These are phyloP conservation scores for Varecia variegata DNA, from an alignment of 2,797 vertebrate species.

Conservation along the genomic window DNA sequence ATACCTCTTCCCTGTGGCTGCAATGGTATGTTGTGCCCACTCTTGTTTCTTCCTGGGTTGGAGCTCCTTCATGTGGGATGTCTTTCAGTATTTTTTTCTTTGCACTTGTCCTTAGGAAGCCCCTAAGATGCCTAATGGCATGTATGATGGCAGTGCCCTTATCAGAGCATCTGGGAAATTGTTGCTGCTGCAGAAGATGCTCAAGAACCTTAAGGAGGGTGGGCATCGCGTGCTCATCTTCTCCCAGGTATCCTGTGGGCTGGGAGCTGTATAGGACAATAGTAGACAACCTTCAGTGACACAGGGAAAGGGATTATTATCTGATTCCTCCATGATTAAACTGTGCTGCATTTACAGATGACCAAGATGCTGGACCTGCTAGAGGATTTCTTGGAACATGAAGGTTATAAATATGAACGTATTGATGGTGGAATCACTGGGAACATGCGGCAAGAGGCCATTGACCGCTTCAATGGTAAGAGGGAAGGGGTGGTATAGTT, in stretches of 20 bases:
- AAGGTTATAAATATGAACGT: conserved; percentile 98
- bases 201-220: conserved; percentile 95
- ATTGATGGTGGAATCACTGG: conserved; percentile 99
- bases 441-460: conserved; percentile 97
- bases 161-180: conserved; percentile 96
- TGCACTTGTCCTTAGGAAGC: conserved; percentile 89
- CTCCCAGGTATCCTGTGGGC: conserved; percentile 90
- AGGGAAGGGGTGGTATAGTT: background rate
- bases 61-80: background rate
- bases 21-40: conserved; percentile 87
- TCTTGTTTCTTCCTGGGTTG: background rate
- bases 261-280: no score
- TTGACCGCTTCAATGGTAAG: conserved; percentile 97
- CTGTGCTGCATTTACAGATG: conserved; percentile 86
- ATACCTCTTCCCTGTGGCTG: conserved; percentile 97
- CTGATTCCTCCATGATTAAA: background rate
- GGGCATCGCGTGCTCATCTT: conserved; percentile 98
- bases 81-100: background rate
- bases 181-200: conserved; percentile 95
- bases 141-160: conserved; percentile 96
- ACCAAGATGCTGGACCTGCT: conserved; percentile 98
- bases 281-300: background rate
- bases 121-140: conserved; percentile 98
- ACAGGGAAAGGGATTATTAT: background rate
- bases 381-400: conserved; percentile 97